A percentile compares a stretch with the other conserved stretches of the same genome.
phyloP scores from a whole-genome alignment of 2,888 invertebrate species.

The Apodemia duryi region DNA sequence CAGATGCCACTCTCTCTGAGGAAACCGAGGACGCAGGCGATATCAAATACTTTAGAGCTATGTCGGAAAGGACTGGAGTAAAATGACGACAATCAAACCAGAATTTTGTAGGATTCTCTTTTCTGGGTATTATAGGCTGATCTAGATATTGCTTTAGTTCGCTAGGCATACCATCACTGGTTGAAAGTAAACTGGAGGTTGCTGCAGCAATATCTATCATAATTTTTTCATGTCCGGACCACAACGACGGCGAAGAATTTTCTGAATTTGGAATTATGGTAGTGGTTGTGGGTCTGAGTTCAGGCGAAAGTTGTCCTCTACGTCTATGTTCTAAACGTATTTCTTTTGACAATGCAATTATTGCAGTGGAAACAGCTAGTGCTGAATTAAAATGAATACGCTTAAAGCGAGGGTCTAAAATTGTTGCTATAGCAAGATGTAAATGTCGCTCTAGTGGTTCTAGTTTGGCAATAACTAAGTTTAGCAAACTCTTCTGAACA shows the following conservation, averaged over 20 bases:
- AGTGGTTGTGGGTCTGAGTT: slow-evolving; percentile 25
- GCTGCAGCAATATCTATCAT: slow-evolving; percentile 21
- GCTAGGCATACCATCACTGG: slow-evolving; percentile 27
- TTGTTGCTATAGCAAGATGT: slow-evolving; percentile 33
- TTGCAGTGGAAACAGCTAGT: slow-evolving; percentile 25
- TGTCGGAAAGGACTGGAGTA: slow-evolving; percentile 31
- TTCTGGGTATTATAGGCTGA: slow-evolving; percentile 28
- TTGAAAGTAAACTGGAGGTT: slow-evolving; percentile 25
- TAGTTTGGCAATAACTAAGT: slow-evolving; percentile 23
- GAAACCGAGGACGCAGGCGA: slow-evolving; percentile 33
- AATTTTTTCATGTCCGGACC: slow-evolving; percentile 35
- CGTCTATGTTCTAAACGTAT: slow-evolving; percentile 17
- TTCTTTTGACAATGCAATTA: slow-evolving; percentile 26
- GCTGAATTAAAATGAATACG: slow-evolving; percentile 29
- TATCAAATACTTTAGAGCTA: slow-evolving; percentile 34
- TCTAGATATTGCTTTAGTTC: slow-evolving; percentile 39
- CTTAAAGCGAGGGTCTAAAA: slow-evolving; percentile 28
- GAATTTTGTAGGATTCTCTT: slow-evolving; percentile 29
- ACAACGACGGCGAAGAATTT: slow-evolving; percentile 27
- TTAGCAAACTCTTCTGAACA: slow-evolving; percentile 24
- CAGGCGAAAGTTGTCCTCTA: slow-evolving; percentile 19
- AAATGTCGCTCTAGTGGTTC: slow-evolving; percentile 22
- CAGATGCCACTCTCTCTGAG: too few species aligned
- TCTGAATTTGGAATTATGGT: slow-evolving; percentile 21
- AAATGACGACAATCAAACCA: slow-evolving; percentile 27